Base-by-base conservation (phyloP, 2,113 vertebrate species). In the Halichoeres trimaculatus region DNA sequence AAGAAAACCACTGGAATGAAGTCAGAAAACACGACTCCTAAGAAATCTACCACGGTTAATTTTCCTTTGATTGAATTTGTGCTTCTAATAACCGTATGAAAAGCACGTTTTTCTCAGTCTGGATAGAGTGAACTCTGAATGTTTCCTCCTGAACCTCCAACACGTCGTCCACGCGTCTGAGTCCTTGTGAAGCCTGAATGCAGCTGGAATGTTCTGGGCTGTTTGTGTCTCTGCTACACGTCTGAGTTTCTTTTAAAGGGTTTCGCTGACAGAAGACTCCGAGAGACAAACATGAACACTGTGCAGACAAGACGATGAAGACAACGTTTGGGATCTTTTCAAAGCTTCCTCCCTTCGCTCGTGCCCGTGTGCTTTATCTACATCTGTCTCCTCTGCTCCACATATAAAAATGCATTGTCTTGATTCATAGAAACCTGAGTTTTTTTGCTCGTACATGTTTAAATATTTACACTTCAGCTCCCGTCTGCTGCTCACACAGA, bases 341-440 rank as follows among this genome's bases (percentile, higher is more conserved):
- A n/a, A n/a, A n/a, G n/a, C n/a, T 50, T 0, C 58, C 30, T 34
- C 17, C 34, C 20, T 0, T 19, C 53, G 7, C 47, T 60, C 38
- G 47, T 16, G 30, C 16, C 48, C 19, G 14, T 82, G 76, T 78
- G 80, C 79, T 82, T 70, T 34, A 7, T 64, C 2, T 74, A 22
- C 74, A 20, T 5, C 5, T 1, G 19, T 78, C 50, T 48, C 30
- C 45, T 7, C 76, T 51, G 41, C 63, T 17, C 65, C 51, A 78
- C 43, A 10, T 72, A 30, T 30, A 55, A 84, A 75, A 87, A 81
- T 72, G 80, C 83, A 87, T 86, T 50, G 48, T 73, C 64, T 83
- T 75, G 72, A 82, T 88, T 75, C 3, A 1, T 82, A 87, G 83
- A 88, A 87, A 90, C 92, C 91, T 90, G 91, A 93, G 92, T 58